These are phyloP conservation scores for Heterohyrax brucei DNA, from an alignment of 2,797 vertebrate genomes.

Conservation along the genomic window DNA sequence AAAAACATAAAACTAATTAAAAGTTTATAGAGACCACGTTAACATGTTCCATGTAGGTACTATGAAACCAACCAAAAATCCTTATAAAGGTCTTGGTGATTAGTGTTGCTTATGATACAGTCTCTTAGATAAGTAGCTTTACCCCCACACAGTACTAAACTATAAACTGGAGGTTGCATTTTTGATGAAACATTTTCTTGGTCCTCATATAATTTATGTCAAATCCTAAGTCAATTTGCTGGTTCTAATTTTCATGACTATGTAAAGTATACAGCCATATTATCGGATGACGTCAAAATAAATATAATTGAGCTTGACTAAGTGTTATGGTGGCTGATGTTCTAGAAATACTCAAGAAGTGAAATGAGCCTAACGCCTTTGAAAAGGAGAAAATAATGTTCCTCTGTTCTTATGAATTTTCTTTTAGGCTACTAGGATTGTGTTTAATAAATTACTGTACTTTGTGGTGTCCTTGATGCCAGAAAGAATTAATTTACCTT, in stretches of 20 bases:
- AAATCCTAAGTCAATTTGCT: slow-evolving; percentile 23
- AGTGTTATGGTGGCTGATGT: background rate
- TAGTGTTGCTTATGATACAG: background rate
- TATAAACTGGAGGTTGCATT: background rate
- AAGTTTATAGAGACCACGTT: background rate
- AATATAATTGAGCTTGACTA: slow-evolving; percentile 50
- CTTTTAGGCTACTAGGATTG: slow-evolving; percentile 25
- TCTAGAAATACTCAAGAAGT: slow-evolving; percentile 50
- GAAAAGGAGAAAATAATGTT: slow-evolving; percentile 26
- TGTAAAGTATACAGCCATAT: slow-evolving; percentile 37
- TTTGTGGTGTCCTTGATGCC: slow-evolving; percentile 29
- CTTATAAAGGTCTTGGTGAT: background rate
- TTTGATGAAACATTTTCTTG: slow-evolving; percentile 45
- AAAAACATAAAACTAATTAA: slow-evolving; percentile 3
- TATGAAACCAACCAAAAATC: background rate
- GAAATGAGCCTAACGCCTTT: slow-evolving; percentile 46
- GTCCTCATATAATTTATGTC: background rate
- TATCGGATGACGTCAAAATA: slow-evolving; percentile 57
- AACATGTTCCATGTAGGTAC: background rate
- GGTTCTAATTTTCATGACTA: slow-evolving; percentile 45
- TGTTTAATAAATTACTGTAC: slow-evolving; percentile 58
- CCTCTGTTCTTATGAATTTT: slow-evolving; percentile 2
- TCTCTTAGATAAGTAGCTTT: background rate
- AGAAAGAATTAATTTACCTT: slow-evolving; percentile 67
- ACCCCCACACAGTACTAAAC: background rate